Conservation (phyloP, 2,888 invertebrate genomes). For the Nowickia ferox region DNA sequence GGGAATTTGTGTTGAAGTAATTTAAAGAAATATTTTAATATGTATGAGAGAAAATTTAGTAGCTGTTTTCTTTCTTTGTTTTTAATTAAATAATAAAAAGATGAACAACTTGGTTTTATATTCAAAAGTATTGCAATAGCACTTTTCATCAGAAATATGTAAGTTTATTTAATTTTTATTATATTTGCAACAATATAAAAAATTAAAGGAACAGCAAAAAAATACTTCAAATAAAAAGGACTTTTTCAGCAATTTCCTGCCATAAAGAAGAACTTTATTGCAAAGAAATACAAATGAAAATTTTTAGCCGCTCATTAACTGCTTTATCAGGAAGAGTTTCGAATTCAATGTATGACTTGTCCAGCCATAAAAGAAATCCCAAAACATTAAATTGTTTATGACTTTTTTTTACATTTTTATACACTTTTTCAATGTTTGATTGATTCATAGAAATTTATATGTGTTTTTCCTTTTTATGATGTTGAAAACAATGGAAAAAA, state of each 20-base stretch:
- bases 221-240: too few species aligned
- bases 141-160: too few species aligned
- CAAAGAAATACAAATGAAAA: too few species aligned
- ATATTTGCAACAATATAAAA: too few species aligned
- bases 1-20: not conserved
- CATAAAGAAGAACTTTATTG: not conserved
- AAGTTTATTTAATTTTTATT: too few species aligned
- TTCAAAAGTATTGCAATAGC: too few species aligned
- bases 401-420: not conserved
- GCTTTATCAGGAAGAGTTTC: not conserved
- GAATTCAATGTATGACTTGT: not conserved
- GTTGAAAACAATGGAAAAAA: constrained; percentile 35
- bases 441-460: constrained; percentile 48
- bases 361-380: constrained; percentile 8
- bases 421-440: constrained; percentile 45
- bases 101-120: too few species aligned
- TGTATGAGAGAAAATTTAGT: not conserved
- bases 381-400: constrained; percentile 40
- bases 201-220: too few species aligned
- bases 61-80: too few species aligned
- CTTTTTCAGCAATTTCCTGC: not conserved
- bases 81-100: too few species aligned
- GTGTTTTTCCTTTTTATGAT: constrained; percentile 24
- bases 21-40: not conserved
- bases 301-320: constrained; percentile 6